phyloP scores from a whole-genome alignment of 2,888 invertebrate genomes.

The Clanis bilineata region DNA sequence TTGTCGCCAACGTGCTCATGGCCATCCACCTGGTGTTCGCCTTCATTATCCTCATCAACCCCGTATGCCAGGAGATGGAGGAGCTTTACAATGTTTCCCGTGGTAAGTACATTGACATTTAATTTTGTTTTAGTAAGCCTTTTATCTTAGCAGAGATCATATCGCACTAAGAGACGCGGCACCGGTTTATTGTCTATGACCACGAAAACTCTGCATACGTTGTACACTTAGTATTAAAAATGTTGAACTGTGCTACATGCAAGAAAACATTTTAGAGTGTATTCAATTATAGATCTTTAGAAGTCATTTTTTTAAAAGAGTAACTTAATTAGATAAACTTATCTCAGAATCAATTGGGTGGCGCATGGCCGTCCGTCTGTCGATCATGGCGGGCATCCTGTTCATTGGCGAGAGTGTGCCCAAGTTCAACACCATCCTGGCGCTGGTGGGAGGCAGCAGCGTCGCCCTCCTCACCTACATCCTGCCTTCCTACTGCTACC shows the following conservation, averaged over 20 bases:
- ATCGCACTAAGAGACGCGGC: too few species aligned
- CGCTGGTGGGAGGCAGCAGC: slow-evolving; percentile 87
- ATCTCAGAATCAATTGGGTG: slow-evolving; percentile 84
- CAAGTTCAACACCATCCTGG: slow-evolving; percentile 85
- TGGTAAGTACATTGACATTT: slow-evolving; percentile 69
- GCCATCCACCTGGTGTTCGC: slow-evolving; percentile 85
- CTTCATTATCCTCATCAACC: slow-evolving; percentile 87
- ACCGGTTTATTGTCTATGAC: too few species aligned
- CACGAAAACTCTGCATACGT: too few species aligned
- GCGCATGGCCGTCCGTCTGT: slow-evolving; percentile 80
- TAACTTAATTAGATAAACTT: too few species aligned
- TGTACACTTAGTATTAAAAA: too few species aligned
- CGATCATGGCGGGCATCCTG: slow-evolving; percentile 81
- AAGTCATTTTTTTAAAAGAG: not conserved
- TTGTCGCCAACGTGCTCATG: slow-evolving; percentile 84
- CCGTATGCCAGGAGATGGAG: slow-evolving; percentile 87
- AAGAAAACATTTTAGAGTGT: not conserved
- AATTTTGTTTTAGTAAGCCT: too few species aligned
- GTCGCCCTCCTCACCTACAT: slow-evolving; percentile 86
- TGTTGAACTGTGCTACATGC: too few species aligned
- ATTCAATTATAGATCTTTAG: too few species aligned
- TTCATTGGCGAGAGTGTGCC: slow-evolving; percentile 87
- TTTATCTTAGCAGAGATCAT: too few species aligned
- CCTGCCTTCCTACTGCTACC: slow-evolving; percentile 85
- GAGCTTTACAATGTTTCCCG: slow-evolving; percentile 83